Conservation (phyloP, 2,888 invertebrate genomes). For the Drosophila colorata region DNA sequence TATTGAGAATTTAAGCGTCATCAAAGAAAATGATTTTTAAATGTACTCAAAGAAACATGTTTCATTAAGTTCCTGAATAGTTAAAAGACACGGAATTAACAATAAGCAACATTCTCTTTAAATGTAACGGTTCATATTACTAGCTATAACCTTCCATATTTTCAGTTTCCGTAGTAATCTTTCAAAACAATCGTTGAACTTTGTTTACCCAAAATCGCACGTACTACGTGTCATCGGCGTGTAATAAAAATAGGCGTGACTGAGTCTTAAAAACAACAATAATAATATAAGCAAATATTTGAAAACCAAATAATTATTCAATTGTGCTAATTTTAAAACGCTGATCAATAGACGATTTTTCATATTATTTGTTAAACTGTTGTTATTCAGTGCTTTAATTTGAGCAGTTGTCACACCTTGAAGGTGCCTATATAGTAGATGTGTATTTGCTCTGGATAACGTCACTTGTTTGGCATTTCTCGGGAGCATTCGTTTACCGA, state of each 20-base stretch:
- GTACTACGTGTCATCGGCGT: constrained; percentile 26
- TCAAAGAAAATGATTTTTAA: no score
- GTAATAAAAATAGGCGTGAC: constrained; percentile 60
- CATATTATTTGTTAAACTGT: constrained; percentile 6
- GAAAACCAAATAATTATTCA: constrained; percentile 58
- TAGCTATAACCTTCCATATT: not conserved
- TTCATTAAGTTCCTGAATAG: no score
- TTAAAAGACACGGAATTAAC: no score
- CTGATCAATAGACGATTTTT: constrained; percentile 48
- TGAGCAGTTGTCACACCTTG: constrained; percentile 60
- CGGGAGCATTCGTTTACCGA: constrained; percentile 36
- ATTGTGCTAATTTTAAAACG: constrained; percentile 73
- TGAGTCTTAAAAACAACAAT: constrained; percentile 18
- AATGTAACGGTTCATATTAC: not conserved
- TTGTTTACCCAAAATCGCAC: constrained; percentile 35
- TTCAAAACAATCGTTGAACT: not conserved
- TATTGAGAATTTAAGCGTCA: not conserved
- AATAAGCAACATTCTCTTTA: not conserved
- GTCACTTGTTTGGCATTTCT: constrained; percentile 53
- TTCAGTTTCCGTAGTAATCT: not conserved
- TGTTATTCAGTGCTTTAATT: constrained; percentile 24
- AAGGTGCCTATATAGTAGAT: constrained; percentile 8
- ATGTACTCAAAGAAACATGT: no score
- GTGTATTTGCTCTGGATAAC: constrained; percentile 32
- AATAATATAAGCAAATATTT: constrained; percentile 37